Evolutionary conservation across 2,113 vertebrate species (phyloP), one percentile per base, ranked within the genome.

Genomic region (Ptychochromis oligacanthus): DNA sequence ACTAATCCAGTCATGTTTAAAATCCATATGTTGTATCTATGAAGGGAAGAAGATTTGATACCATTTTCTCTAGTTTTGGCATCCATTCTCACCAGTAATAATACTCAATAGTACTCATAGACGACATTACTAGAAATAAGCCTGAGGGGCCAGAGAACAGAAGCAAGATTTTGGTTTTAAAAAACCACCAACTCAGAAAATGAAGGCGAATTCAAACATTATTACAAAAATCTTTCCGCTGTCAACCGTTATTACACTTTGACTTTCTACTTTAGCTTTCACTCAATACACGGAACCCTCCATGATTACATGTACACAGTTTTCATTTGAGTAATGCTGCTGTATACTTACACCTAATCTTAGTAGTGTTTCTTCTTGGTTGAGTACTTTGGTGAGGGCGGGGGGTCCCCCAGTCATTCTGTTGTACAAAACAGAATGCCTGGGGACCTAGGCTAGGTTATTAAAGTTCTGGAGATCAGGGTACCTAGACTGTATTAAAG

Each of bases 101-200:
- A 3, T 0, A 72, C 67, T 72, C 0, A 18, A 26, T 70, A 0
- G 10, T 0, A 31, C 65, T 70, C 24, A 13, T 52, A 10, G 49
- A 17, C 22, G 43, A 72, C 43, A 8, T 0, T 72, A 14, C 0
- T 52, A 18, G 22, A 43, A 43, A 15, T 5, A 46, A 46, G 13
- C 5, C 22, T 1, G 64, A 46, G 10, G 38, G 24, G 43, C 14
- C 5, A 46, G 15, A 46, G 43, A 15, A 9, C 38, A 40, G 10
- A 46, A 15, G 4, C 43, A 46, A 46, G 43, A 36, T 36, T 46
- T 46, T 46, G 14, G 43, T 14, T 46, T 46, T 4, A 46, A 46
- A 40, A 40, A 40, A 14, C 40, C 0, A 10, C 15, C 10, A 70
- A 43, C 24, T 49, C 64, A 70, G 40, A 46, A 70, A 18, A 49